Evolutionary conservation across 1,140 invertebrate species (phyloP).

Genomic region (Temnothorax curvispinosus): DNA sequence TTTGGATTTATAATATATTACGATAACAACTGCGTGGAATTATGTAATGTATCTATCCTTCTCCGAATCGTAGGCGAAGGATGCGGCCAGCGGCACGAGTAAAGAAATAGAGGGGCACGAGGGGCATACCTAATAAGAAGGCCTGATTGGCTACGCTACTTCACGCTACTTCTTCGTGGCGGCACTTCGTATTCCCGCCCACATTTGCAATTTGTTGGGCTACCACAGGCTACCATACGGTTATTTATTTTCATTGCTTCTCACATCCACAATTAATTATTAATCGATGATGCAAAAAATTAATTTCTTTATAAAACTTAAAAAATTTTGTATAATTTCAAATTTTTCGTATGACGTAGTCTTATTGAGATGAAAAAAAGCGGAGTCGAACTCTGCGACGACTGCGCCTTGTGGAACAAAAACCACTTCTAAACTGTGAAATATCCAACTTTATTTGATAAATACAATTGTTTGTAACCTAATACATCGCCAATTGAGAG

Average conservation of each 20-base stretch:
- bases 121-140: no score
- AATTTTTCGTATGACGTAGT: background rate
- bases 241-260: no score
- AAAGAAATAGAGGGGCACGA: no score
- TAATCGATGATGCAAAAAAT: no score
- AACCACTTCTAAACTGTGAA: conserved; percentile 4
- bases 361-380: background rate
- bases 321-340: background rate
- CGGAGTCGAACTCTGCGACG: background rate
- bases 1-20: background rate
- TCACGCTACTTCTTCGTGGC: no score
- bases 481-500: background rate
- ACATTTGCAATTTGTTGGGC: no score
- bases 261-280: no score
- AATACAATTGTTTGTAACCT: conserved; percentile 1
- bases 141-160: no score
- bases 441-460: conserved; percentile 28
- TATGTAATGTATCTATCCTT: conserved; percentile 5
- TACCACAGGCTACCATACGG: no score
- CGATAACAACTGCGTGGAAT: background rate
- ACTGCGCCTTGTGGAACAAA: background rate
- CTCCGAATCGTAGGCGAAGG: background rate
- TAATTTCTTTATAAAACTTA: background rate
- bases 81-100: background rate
- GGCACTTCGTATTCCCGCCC: no score